A percentile compares a stretch with the other conserved stretches of the same genome.
These are phyloP conservation scores for Forficula auricularia DNA, from an alignment of 1,140 invertebrate species.

Conservation along the genomic window DNA sequence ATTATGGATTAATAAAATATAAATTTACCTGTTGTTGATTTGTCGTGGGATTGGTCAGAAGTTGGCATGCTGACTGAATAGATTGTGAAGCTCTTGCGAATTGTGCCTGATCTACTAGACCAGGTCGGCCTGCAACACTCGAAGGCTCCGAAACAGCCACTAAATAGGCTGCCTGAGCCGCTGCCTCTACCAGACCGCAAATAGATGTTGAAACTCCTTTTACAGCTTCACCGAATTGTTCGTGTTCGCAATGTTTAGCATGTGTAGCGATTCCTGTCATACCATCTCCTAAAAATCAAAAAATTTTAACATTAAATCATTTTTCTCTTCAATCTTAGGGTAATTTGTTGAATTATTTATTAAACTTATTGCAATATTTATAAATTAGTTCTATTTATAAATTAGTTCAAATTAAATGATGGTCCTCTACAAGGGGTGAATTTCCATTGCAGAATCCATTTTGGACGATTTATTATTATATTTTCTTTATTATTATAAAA, in stretches of 20 bases:
- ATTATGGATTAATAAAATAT: too few species aligned
- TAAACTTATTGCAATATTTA: too few species aligned
- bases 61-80: constrained; percentile 74
- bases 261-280: constrained; percentile 88
- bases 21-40: constrained; percentile 53
- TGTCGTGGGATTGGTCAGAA: constrained; percentile 52
- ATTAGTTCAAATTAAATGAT: too few species aligned
- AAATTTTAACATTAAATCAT: neutral
- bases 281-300: constrained; percentile 46
- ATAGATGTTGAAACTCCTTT: constrained; percentile 69
- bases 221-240: constrained; percentile 74
- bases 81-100: constrained; percentile 74
- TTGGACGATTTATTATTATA: too few species aligned
- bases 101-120: constrained; percentile 80
- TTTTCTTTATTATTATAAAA: too few species aligned
- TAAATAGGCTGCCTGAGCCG: constrained; percentile 84
- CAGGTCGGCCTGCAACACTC: constrained; percentile 75
- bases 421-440: too few species aligned
- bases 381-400: too few species aligned
- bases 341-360: too few species aligned
- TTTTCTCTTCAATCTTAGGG: neutral
- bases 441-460: too few species aligned
- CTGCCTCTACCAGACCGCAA: constrained; percentile 82
- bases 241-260: constrained; percentile 73
- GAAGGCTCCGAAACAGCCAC: constrained; percentile 82